Evolutionary conservation across 2,888 invertebrate genomes (phyloP).

Genomic region (Phanerotoma sp.): DNA sequence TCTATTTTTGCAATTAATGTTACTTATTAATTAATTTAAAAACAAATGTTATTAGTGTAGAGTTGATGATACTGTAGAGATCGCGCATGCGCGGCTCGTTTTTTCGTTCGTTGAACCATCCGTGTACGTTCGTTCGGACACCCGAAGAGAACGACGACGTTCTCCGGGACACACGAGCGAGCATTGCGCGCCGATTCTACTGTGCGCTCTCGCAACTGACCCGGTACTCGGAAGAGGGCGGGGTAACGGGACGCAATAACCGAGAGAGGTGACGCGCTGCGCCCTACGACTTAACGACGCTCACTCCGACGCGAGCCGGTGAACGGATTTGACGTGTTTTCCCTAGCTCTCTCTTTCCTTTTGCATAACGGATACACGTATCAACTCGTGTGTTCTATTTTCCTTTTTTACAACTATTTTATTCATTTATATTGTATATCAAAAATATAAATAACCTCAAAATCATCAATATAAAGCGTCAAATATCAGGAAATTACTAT

Average conservation of each 20-base stretch:
- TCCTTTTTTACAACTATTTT: no score
- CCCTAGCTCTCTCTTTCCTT: conserved; percentile 10
- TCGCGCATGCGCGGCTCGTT: conserved; percentile 45
- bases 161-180: conserved; percentile 1
- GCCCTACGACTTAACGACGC: conserved; percentile 25
- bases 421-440: no score
- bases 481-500: no score
- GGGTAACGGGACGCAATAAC: neutral
- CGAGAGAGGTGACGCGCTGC: conserved; percentile 11
- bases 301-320: conserved; percentile 53
- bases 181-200: neutral
- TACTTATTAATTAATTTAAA: neutral
- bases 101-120: conserved; percentile 55
- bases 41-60: neutral
- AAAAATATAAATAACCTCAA: no score
- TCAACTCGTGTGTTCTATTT: neutral
- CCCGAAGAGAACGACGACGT: conserved; percentile 8
- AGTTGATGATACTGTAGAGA: neutral
- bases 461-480: no score
- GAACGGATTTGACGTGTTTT: conserved; percentile 44
- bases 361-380: neutral
- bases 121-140: no score
- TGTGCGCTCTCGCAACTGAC: conserved; percentile 8
- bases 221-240: conserved; percentile 6
- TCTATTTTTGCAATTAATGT: neutral